Base-by-base conservation (phyloP, 1,140 invertebrate species). In the Temnothorax longispinosus region DNA sequence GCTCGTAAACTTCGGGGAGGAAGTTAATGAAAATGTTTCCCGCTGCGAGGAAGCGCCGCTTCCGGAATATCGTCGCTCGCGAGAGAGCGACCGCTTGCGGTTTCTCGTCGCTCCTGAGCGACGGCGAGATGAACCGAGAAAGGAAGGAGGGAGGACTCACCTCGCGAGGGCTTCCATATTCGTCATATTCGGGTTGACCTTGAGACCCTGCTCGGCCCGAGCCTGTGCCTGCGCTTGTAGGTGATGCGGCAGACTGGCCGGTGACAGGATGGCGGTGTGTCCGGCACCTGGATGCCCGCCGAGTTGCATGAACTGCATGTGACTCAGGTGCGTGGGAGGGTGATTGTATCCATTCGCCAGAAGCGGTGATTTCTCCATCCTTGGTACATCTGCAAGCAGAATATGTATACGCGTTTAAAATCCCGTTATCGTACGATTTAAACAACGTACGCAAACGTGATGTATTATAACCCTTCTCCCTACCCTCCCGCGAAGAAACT, bases 281-380 rank as follows among this genome's bases (percentile, higher is more conserved):
- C 95, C 95, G 60, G 95, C 95, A 86, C 94, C 94, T 92, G 97
- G 97, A 95, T 97, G 97, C 92, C 97, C 97, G 89, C 94, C 96
- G 92, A 97, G 96, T 95, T 97, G 98, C 98, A 98, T 98, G 95
- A 98, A 98, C 93, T 97, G 97, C 97, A 99, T 98, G 91, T 98
- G 98, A 92, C 97, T 98, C 87, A 98, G 96, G 93, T 98, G 97
- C 89, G 98, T 98, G 64, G 98, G 98, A 77, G 98, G 98, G 89
- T 98, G 98, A 96, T 99, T 99, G 96, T 99, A 99, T 52, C 98
- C 98, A 94, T 99, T 99, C 52, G 98, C 98, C 75, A 99, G 96
- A 8, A 99, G 96, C 27, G 98, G 98, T 38, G 98, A 98, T 95
- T 99, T 99, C 94, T 99, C 98, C 96, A 98, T 95, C 87, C 98